A percentile compares a stretch with the other conserved stretches of the same genome.
phyloP scores from a whole-genome alignment of 2,113 vertebrate genomes.

The Piaya cayana region DNA sequence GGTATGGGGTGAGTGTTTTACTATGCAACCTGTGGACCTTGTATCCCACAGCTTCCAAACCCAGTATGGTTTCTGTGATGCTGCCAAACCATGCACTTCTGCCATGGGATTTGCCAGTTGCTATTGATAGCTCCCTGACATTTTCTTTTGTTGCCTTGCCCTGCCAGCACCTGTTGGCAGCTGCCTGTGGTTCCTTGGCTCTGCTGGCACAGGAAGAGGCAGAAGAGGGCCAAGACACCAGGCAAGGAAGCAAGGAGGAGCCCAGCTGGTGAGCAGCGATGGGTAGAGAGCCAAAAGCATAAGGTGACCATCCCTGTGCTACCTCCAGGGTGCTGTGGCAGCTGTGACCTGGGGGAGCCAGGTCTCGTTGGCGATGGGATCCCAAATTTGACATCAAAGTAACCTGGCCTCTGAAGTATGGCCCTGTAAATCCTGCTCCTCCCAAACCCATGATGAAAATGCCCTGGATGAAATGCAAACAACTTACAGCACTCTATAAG shows the following conservation, averaged over 20 bases:
- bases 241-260: not conserved
- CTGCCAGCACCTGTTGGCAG: not conserved
- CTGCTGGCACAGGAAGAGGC: not conserved
- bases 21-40: not conserved
- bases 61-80: not conserved
- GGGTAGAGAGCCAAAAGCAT: not conserved
- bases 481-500: not conserved
- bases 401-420: not conserved
- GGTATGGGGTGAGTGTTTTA: not conserved
- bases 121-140: not conserved
- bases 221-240: not conserved
- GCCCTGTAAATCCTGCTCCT: not conserved
- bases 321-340: not conserved
- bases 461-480: not conserved
- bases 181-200: not conserved
- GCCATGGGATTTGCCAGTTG: not conserved
- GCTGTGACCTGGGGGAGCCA: not conserved
- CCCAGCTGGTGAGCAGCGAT: not conserved
- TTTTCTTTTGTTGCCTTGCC: not conserved
- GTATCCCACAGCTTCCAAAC: not conserved
- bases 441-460: not conserved
- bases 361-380: rapidly evolving
- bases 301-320: not conserved
- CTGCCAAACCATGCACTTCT: not conserved
- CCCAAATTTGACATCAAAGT: not conserved